Base-by-base conservation (phyloP, 2,888 invertebrate species). In the Andrena chrysosceles region DNA sequence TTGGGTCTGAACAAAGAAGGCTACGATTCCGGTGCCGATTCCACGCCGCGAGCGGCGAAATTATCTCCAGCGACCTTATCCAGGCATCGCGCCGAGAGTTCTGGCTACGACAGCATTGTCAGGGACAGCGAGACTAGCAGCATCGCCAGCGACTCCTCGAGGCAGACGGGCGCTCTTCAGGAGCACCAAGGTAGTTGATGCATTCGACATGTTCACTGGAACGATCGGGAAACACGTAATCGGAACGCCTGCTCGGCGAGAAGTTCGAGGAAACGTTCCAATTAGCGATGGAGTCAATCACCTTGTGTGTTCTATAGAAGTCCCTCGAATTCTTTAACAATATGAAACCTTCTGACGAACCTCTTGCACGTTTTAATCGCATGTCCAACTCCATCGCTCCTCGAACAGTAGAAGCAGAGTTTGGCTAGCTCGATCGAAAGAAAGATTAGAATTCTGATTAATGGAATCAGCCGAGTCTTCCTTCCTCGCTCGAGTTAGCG, bases 21-120 rank as follows among this genome's bases (percentile, higher is more conserved):
- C 5, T 97, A 97, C 90, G 97, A 97, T 91, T 97, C 97, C 89
- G 97, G 97, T 0, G 97, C 97, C 89, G 97, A 97, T 90, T 97
- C 97, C 0, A 97, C 97, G 1, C 97, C 97, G 0, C 95, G 97
- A 20, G 97, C 97, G 16, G 97, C 97, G 1, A 97, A 97, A 92
- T 96, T 97, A 86, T 97, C 97, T 87, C 96, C 96, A 0, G 96
- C 96, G 0, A 97, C 97, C 0, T 96, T 97, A 2, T 97, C 97
- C 0, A 95, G 97, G 86, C 91, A 93, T 83, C 95, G 97, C 69
- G 97, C 98, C 2, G 98, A 98, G 93, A 98, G 97, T 91, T 95
- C 95, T 67, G 98, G 98, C 0, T 98, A 98, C 91, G 98, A 98
- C 92, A 98, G 98, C 90, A 97, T 98, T 85, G 97, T 98, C 10